Percentiles rank a stretch among this genome's conserved stretches.
phyloP scores from a whole-genome alignment of 2,888 invertebrate species.

The Ophion ellenae region DNA sequence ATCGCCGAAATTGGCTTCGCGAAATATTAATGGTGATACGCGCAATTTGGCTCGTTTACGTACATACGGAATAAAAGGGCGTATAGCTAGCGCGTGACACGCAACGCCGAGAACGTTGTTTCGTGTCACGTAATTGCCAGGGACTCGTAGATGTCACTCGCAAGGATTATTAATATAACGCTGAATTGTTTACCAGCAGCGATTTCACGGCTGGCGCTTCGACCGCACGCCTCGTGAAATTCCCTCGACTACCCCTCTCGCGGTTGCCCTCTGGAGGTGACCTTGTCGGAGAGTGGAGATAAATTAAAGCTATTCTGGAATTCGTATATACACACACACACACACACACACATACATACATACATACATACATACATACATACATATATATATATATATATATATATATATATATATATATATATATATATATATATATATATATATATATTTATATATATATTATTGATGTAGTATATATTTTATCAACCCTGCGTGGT shows the following conservation, averaged over 20 bases:
- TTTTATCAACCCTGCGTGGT: no score
- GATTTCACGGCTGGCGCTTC: not conserved
- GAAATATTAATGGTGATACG: not conserved
- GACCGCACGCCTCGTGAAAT: no score
- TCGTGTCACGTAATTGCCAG: conserved; percentile 1
- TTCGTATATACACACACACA: no score
- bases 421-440: no score
- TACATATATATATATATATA: no score
- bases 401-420: no score
- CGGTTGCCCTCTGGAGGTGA: not conserved
- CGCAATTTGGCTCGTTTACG: not conserved
- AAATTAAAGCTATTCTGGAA: not conserved
- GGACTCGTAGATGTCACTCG: not conserved
- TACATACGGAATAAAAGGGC: not conserved
- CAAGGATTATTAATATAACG: not conserved
- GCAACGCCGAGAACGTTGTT: not conserved
- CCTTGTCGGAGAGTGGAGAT: not conserved
- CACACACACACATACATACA: no score
- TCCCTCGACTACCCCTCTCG: not conserved
- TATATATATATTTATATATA: no score
- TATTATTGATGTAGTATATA: no score
- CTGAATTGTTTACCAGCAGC: not conserved
- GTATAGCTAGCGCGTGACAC: not conserved
- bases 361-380: no score
- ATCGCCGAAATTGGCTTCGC: not conserved